Conservation (phyloP, 1,140 invertebrate species). For the Caerostris extrusa region DNA sequence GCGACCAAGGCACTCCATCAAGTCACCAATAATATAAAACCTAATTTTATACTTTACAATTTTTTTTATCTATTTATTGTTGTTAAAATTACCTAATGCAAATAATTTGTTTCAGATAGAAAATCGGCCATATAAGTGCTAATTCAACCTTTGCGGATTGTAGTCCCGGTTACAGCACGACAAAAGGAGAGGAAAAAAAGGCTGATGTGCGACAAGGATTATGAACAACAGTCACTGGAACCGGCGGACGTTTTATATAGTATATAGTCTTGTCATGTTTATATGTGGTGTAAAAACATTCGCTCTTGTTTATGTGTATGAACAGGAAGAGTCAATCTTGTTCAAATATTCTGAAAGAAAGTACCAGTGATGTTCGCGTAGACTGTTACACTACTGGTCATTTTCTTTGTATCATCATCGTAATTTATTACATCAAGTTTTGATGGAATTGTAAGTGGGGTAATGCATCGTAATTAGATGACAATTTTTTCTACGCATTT, state of each 20-base stretch:
- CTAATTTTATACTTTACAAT: too few relatives aligned
- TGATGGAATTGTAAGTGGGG: neutral
- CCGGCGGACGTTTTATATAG: slow-evolving; percentile 19
- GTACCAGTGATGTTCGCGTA: neutral
- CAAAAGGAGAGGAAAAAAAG: neutral
- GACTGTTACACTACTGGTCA: slow-evolving; percentile 19
- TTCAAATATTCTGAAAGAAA: slow-evolving; percentile 6
- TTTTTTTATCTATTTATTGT: neutral
- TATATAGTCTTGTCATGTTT: slow-evolving; percentile 18
- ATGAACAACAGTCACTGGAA: neutral
- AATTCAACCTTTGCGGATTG: neutral
- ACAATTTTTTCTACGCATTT: too few relatives aligned
- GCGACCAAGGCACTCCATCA: too few relatives aligned
- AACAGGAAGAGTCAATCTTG: neutral
- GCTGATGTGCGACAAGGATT: neutral
- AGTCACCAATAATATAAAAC: too few relatives aligned
- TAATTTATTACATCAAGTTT: slow-evolving; percentile 43
- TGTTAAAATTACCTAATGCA: neutral
- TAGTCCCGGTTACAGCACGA: neutral
- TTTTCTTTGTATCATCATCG: slow-evolving; percentile 42
- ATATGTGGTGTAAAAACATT: slow-evolving; percentile 40
- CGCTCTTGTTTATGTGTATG: neutral
- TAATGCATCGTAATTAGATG: neutral
- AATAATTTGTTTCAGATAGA: slow-evolving; percentile 59
- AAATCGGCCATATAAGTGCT: slow-evolving; percentile 62